phyloP scores from a whole-genome alignment of 2,797 vertebrate genomes.

The Momotus momota region DNA sequence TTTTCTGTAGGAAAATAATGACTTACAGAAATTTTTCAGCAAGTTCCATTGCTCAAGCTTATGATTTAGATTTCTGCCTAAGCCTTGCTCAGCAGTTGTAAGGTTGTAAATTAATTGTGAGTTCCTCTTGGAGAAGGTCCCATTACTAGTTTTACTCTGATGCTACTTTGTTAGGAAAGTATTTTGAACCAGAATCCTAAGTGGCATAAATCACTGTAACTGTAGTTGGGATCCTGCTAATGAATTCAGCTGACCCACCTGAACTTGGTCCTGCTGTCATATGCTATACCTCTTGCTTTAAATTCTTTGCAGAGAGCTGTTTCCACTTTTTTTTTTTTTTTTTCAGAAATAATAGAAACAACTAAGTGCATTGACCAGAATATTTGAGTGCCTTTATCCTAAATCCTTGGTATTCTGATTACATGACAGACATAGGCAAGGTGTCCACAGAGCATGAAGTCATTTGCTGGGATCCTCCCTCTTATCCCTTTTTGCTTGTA shows the following conservation, averaged over 20 bases:
- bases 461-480: neutral
- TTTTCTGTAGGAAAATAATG: neutral
- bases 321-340: constrained; percentile 12
- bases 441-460: neutral
- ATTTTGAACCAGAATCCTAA: neutral
- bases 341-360: neutral
- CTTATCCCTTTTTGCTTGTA: neutral
- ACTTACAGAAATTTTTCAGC: neutral
- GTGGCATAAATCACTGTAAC: neutral
- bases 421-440: neutral
- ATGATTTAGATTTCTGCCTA: neutral
- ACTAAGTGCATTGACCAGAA: neutral
- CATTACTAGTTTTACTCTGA: neutral
- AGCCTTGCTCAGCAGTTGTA: neutral
- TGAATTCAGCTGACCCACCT: neutral
- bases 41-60: neutral
- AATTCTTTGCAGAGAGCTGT: constrained; percentile 6
- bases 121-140: neutral
- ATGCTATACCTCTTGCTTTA: neutral
- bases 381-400: neutral
- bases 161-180: neutral
- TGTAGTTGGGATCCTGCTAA: neutral
- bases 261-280: neutral
- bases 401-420: neutral
- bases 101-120: neutral